Base-by-base conservation (phyloP, 2,113 vertebrate species). In the Dromaius novaehollandiae region DNA sequence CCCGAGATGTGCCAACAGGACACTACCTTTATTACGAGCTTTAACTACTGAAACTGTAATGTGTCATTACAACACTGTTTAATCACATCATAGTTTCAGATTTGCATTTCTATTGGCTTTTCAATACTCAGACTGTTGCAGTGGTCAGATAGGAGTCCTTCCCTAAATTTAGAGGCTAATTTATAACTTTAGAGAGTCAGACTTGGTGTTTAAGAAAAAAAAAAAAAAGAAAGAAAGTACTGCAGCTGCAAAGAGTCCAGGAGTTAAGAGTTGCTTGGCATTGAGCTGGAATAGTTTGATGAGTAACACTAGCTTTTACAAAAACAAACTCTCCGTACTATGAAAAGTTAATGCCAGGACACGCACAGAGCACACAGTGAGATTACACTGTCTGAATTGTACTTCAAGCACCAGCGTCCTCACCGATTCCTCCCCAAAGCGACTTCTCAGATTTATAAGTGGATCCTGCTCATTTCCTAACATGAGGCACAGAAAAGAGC, bases 81-180 rank as follows among this genome's bases (percentile, higher is more conserved):
- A 80, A 88, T n/a, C 38, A 19, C 53, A 58, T 17, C 64, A 26
- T 32, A 21, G 78, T 63, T 53, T 63, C 60, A 55, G n/a, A 36
- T 0, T 0, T 3, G 46, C 4, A 3, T 63, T 51, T 70, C n/a
- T 12, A 21, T 2, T 4, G 44, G 4, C 22, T 56, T 25, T 65
- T 9, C 60, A 65, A 0, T 51, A 50, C 38, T 53, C 53, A 46
- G 25, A 40, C 61, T 48, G 50, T 6, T 46, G 50, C 63, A 36
- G 9, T 1, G 56, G 7, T 15, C 61, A 20, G 56, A 40, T 21
- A 78, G 25, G 14, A 36, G 58, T 7, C 44, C 55, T 38, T 77
- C 55, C 34, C 34, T 40, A 76, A 68, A 6, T 19, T 38, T 44
- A 82, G 8, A 11, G 21, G 36, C 9, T 58, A 34, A 40, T 13